Percentiles rank a stretch among this genome's conserved stretches.
Evolutionary conservation across 2,113 vertebrate genomes (phyloP).

Genomic region (Echinops telfairi): DNA sequence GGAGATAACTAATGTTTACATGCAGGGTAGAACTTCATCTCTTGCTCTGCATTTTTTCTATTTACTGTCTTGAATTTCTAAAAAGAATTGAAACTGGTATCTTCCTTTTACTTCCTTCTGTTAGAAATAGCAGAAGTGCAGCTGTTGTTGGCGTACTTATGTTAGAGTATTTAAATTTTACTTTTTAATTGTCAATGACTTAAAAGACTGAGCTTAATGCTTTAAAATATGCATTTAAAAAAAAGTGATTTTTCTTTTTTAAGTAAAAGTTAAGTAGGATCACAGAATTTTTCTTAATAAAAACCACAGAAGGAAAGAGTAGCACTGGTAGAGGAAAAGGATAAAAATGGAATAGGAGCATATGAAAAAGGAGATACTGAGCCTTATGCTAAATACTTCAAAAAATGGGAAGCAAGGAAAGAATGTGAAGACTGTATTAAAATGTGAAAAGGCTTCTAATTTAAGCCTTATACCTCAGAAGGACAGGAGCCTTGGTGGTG

Average conservation of each 20-base stretch:
- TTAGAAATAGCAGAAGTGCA: slow-evolving; percentile 65
- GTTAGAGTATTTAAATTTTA: slow-evolving; percentile 38
- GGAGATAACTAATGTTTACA: neutral
- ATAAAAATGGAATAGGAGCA: neutral
- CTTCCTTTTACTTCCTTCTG: slow-evolving; percentile 55
- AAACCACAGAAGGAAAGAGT: slow-evolving; percentile 35
- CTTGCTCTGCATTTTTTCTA: slow-evolving; percentile 6
- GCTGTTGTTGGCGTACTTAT: slow-evolving; percentile 38
- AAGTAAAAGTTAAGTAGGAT: slow-evolving; percentile 29
- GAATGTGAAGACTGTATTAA: neutral
- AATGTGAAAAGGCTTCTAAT: neutral
- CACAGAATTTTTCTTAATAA: slow-evolving; percentile 45
- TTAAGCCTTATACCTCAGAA: neutral
- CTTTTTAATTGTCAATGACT: slow-evolving; percentile 33
- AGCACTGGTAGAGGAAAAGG: neutral
- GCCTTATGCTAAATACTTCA: neutral
- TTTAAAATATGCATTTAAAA: neutral
- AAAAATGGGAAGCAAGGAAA: neutral
- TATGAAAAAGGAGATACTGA: neutral
- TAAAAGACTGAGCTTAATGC: slow-evolving; percentile 24
- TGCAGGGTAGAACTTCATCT: slow-evolving; percentile 27
- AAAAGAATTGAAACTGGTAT: slow-evolving; percentile 63
- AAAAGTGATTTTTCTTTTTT: slow-evolving; percentile 15
- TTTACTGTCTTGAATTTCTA: slow-evolving; percentile 46
- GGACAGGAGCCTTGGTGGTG: no score